Evolutionary conservation across 64 coral and sea anemone species (phyloP).

Genomic region (Pocillopora verrucosa): DNA sequence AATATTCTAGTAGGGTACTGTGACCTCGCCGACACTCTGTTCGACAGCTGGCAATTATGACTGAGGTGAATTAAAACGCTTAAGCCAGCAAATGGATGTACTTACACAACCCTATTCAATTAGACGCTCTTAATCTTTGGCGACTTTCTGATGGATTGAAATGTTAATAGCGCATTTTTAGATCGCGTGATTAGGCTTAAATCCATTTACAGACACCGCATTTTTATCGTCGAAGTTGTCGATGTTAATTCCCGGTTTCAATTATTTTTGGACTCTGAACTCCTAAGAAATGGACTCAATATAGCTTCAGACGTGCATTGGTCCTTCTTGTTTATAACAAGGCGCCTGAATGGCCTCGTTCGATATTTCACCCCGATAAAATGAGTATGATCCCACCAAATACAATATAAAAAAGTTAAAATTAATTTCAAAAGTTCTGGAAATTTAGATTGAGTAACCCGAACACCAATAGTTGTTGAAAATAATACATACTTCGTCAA

Average conservation of each 20-base stretch:
- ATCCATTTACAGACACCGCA: background rate
- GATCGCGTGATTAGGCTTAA: background rate
- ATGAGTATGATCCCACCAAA: background rate
- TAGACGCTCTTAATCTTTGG: too few species aligned
- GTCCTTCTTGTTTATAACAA: background rate
- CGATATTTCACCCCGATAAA: background rate
- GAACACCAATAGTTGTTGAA: background rate
- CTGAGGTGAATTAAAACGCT: too few species aligned
- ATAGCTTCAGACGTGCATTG: background rate
- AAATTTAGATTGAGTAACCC: background rate
- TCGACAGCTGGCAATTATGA: too few species aligned
- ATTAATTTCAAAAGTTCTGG: background rate
- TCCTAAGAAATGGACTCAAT: background rate
- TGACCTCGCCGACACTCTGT: too few species aligned
- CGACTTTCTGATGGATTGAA: too few species aligned
- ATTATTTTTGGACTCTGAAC: background rate
- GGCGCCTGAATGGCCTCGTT: background rate
- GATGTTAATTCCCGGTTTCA: too few species aligned
- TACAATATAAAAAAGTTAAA: background rate
- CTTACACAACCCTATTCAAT: too few species aligned
- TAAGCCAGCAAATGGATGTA: too few species aligned
- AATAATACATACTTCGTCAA: background rate
- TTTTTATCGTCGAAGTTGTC: too few species aligned
- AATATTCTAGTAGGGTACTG: too few species aligned
- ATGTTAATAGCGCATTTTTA: too few species aligned